Evolutionary conservation across 2,888 invertebrate species (phyloP).

Genomic region (Papilio demoleus): DNA sequence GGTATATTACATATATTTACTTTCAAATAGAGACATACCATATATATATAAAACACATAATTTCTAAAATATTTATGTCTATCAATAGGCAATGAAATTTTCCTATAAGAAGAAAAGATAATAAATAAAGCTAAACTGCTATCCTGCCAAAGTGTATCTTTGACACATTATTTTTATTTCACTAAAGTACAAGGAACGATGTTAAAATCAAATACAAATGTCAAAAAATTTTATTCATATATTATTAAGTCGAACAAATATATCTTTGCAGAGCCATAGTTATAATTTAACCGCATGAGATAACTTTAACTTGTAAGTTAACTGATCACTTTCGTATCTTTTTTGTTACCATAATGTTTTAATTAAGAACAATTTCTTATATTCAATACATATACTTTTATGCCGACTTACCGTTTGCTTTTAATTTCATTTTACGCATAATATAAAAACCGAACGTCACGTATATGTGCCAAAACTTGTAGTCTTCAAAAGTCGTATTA

Average conservation of each 20-base stretch:
- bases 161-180: neutral
- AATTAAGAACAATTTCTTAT: neutral
- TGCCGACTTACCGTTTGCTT: neutral
- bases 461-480: conserved; percentile 69
- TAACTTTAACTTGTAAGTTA: neutral
- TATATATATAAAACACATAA: conserved; percentile 49
- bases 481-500: conserved; percentile 43
- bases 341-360: no score
- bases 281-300: neutral
- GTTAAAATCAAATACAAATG: conserved; percentile 1
- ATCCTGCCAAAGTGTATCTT: conserved; percentile 32
- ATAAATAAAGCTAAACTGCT: conserved; percentile 20
- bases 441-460: conserved; percentile 34
- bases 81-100: conserved; percentile 54
- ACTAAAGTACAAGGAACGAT: conserved; percentile 29
- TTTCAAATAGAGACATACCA: conserved; percentile 61
- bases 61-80: conserved; percentile 60
- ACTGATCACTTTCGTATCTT: neutral
- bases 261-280: neutral
- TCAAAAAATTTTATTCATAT: neutral
- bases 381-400: neutral
- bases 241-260: conserved; percentile 26
- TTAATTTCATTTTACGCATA: conserved; percentile 28
- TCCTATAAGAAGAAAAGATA: conserved; percentile 34
- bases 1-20: conserved; percentile 67